A percentile compares a stretch with the other conserved stretches of the same genome.
These are phyloP conservation scores for Tribolium madens DNA, from an alignment of 1,140 invertebrate species.

Conservation along the genomic window DNA sequence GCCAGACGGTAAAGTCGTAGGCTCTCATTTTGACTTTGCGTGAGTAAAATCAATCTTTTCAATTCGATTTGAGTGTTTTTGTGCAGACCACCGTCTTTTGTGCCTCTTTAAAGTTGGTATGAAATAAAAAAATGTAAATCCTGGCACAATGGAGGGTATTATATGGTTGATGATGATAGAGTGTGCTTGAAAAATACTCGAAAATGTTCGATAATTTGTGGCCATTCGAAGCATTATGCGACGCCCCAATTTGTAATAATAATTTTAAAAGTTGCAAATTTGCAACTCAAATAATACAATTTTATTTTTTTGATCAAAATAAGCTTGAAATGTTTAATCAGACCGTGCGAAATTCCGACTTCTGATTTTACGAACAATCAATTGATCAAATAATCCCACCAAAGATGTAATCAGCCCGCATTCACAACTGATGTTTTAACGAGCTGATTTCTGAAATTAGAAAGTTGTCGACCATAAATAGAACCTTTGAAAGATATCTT, in stretches of 20 bases:
- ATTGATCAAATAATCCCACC: background rate
- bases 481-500: background rate
- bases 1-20: conserved; percentile 74
- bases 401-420: background rate
- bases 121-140: background rate
- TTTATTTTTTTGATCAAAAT: no score
- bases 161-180: background rate
- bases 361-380: background rate
- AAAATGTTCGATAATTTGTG: background rate
- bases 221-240: background rate
- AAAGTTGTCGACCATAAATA: background rate
- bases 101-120: no score
- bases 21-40: conserved; percentile 75
- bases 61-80: background rate
- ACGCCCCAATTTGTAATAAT: background rate
- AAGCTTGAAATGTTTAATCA: no score
- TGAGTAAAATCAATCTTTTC: conserved; percentile 65
- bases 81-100: background rate
- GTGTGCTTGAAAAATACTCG: background rate
- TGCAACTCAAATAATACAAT: no score
- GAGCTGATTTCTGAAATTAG: background rate
- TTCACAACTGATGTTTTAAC: background rate
- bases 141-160: background rate
- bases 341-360: background rate
- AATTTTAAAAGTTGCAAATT: no score